These are phyloP conservation scores for Anticlea derivata DNA, from an alignment of 2,888 invertebrate genomes.

Conservation along the genomic window DNA sequence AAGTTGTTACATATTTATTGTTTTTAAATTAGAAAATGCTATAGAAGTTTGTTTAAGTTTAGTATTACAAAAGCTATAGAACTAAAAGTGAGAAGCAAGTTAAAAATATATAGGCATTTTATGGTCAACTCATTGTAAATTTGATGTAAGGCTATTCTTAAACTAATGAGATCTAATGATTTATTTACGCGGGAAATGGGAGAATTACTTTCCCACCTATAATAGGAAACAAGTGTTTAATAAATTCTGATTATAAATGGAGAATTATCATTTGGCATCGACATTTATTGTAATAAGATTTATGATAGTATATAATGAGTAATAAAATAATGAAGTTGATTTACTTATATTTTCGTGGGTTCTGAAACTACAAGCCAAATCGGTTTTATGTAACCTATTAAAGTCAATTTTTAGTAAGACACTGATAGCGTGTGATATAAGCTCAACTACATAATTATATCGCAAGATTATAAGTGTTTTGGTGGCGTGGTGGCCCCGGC, in stretches of 20 bases:
- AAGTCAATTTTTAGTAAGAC: no score
- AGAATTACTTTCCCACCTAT: conserved; percentile 25
- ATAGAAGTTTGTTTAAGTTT: no score
- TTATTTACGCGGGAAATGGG: conserved; percentile 23
- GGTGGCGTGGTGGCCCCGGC: no score
- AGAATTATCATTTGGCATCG: conserved; percentile 6
- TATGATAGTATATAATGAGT: not conserved
- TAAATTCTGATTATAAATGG: conserved; percentile 7
- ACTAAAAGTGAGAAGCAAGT: conserved; percentile 16
- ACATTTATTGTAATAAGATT: not conserved
- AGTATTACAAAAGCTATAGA: no score
- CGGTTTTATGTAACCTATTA: no score
- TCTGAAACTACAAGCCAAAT: no score
- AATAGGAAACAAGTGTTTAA: conserved; percentile 21
- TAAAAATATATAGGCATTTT: conserved; percentile 24
- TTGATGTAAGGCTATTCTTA: conserved; percentile 28
- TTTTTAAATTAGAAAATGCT: not conserved
- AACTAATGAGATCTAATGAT: conserved; percentile 25
- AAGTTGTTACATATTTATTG: no score
- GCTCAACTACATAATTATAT: no score
- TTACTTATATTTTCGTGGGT: no score
- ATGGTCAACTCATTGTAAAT: conserved; percentile 21
- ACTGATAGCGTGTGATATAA: no score
- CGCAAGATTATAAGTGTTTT: no score
- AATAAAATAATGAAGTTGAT: no score